Conservation (phyloP, 2,113 vertebrate species). For the Ammodytes marinus region DNA sequence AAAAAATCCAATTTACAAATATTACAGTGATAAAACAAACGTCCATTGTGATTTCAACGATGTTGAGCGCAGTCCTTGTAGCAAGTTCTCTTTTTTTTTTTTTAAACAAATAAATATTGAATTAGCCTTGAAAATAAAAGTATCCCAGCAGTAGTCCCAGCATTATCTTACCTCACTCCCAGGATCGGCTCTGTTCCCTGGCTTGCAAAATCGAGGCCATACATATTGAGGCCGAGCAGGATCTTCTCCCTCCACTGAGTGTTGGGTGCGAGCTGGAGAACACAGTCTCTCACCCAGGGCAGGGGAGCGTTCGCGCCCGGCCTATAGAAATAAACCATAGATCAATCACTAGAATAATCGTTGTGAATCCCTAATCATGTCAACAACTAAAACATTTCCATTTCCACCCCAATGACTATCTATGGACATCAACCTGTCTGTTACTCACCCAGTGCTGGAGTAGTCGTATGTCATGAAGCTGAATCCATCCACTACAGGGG, state of each 20-base stretch:
- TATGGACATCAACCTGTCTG: background rate
- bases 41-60: background rate
- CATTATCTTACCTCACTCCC: constrained; percentile 86
- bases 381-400: background rate
- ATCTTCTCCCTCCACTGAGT: constrained; percentile 94
- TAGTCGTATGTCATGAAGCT: constrained; percentile 99
- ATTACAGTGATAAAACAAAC: background rate
- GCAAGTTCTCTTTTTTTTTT: too few relatives aligned
- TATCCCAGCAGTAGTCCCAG: background rate
- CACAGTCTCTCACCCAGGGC: constrained; percentile 93
- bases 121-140: background rate
- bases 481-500: constrained; percentile 90
- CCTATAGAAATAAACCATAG: constrained; percentile 73
- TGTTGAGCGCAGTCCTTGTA: background rate
- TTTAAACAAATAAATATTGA: background rate
- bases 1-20: too few relatives aligned
- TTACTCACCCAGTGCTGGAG: constrained; percentile 88
- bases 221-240: constrained; percentile 94
- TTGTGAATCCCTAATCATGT: background rate
- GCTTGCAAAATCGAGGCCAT: constrained; percentile 92
- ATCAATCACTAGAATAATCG: too few relatives aligned
- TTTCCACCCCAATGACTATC: background rate
- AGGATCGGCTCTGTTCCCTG: constrained; percentile 89
- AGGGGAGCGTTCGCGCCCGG: constrained; percentile 93
- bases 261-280: constrained; percentile 91